Conservation (phyloP, 2,797 vertebrate genomes). For the Ctenochaetus hawaiiensis region DNA sequence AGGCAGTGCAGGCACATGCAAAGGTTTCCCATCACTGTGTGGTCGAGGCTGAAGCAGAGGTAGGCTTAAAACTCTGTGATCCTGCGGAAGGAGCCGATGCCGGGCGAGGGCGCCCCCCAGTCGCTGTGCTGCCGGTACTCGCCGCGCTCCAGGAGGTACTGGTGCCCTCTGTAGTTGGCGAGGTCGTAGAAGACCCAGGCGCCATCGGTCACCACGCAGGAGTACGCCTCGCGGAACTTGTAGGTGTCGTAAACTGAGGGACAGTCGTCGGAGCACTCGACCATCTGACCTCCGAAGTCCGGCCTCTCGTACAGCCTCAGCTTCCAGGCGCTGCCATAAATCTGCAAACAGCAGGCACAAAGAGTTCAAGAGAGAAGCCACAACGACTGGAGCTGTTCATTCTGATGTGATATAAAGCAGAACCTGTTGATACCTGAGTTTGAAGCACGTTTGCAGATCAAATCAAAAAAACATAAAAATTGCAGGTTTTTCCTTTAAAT, state of each 20-base stretch:
- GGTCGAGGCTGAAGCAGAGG: neutral
- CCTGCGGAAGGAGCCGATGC: conserved; percentile 87
- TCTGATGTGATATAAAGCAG: too few relatives aligned
- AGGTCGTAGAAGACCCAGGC: conserved; percentile 90
- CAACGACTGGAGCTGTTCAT: too few relatives aligned
- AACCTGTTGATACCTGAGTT: too few relatives aligned
- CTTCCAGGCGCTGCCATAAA: conserved; percentile 83
- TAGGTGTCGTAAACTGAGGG: conserved; percentile 87
- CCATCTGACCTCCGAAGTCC: conserved; percentile 88
- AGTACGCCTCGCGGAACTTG: conserved; percentile 87
- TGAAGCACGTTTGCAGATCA: too few relatives aligned
- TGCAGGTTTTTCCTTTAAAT: neutral
- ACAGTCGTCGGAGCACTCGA: conserved; percentile 88
- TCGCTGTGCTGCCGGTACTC: conserved; percentile 88
- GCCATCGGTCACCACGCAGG: conserved; percentile 87
- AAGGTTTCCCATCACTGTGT: neutral
- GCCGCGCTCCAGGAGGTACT: conserved; percentile 88
- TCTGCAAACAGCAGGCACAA: conserved; percentile 62
- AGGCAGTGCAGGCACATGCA: neutral
- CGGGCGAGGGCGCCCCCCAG: conserved; percentile 85
- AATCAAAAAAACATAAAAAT: neutral
- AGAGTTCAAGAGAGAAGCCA: neutral
- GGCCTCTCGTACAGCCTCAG: conserved; percentile 89
- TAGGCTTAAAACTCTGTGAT: conserved; percentile 80
- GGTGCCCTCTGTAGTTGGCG: conserved; percentile 88